phyloP scores from a whole-genome alignment of 2,888 invertebrate species.

The Trachelus stipa region DNA sequence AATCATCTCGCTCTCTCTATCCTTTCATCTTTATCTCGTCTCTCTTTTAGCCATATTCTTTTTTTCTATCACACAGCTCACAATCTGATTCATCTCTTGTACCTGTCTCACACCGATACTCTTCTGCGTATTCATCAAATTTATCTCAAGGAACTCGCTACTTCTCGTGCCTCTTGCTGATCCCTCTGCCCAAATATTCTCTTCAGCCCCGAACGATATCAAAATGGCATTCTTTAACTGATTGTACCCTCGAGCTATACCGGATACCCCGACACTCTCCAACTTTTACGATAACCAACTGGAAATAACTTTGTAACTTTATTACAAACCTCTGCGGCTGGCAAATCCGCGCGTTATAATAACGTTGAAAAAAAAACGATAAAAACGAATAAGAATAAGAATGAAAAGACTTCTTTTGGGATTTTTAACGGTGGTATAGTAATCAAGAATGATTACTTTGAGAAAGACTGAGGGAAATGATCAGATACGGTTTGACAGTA shows the following conservation, averaged over 20 bases:
- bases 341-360: constrained; percentile 27
- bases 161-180: background rate
- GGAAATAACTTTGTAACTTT: constrained; percentile 59
- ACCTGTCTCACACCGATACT: background rate
- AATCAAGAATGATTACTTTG: background rate
- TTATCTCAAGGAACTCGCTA: constrained; percentile 19
- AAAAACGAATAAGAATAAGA: background rate
- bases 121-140: constrained; percentile 45
- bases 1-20: background rate
- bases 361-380: background rate
- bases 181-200: background rate
- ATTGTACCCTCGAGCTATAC: constrained; percentile 54
- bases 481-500: background rate
- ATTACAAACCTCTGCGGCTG: constrained; percentile 45
- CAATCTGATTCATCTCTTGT: constrained; percentile 21
- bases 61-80: constrained; percentile 7
- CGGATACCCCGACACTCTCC: constrained; percentile 41
- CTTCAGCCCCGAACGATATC: constrained; percentile 47
- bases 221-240: constrained; percentile 59
- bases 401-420: background rate
- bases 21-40: constrained; percentile 13
- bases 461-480: background rate
- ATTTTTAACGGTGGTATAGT: background rate
- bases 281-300: constrained; percentile 60
- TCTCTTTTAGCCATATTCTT: background rate